Evolutionary conservation across 2,113 vertebrate species (phyloP).

Genomic region (Pyxicephalus adspersus): DNA sequence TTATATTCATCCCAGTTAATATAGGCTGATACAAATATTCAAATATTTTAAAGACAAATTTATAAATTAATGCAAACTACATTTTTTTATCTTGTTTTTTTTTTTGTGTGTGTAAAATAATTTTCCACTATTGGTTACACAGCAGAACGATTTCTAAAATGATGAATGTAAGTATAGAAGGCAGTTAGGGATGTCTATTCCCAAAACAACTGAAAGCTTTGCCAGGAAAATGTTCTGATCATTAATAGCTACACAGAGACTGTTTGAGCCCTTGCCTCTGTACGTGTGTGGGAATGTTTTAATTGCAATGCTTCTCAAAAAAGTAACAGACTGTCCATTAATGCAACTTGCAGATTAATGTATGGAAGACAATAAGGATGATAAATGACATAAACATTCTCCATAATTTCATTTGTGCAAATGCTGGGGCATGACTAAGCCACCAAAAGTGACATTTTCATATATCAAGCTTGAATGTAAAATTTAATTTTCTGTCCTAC

Average conservation of each 20-base stretch:
- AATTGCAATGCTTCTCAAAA: constrained; percentile 25
- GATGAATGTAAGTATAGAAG: constrained; percentile 29
- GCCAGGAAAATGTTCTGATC: constrained; percentile 49
- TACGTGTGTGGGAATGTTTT: constrained; percentile 16
- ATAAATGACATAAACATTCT: not conserved
- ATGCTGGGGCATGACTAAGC: not conserved
- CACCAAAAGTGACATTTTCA: not conserved
- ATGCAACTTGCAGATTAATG: not conserved
- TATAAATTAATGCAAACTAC: no score
- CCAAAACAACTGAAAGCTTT: constrained; percentile 28
- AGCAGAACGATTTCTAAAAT: constrained; percentile 6
- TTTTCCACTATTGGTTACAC: not conserved
- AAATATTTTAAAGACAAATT: no score
- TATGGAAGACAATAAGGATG: not conserved
- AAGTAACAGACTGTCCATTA: constrained; percentile 14
- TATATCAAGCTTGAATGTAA: not conserved
- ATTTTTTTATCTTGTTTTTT: not conserved
- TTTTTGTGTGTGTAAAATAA: not conserved
- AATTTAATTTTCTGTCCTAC: not conserved
- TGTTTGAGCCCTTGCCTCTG: not conserved
- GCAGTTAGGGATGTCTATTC: constrained; percentile 13
- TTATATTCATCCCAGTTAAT: no score
- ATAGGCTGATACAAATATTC: no score
- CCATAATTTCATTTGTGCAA: not conserved
- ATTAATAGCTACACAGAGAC: constrained; percentile 27